Conservation (phyloP, 2,888 invertebrate genomes). For the Hypercompe scribonia region DNA sequence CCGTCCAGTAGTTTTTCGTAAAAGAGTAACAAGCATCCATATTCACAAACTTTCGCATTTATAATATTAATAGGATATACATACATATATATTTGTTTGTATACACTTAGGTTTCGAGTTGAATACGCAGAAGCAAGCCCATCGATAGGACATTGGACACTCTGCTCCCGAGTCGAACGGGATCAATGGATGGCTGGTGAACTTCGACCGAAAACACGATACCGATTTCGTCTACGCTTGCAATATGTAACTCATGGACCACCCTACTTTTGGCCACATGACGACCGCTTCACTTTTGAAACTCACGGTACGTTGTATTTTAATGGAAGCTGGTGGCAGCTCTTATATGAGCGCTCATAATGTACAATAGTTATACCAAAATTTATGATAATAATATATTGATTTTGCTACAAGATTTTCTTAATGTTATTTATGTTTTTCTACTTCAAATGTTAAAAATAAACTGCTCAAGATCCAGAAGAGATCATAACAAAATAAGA, state of each 20-base stretch:
- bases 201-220: constrained; percentile 91
- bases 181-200: constrained; percentile 73
- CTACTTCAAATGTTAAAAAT: neutral
- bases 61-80: too few species aligned
- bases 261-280: constrained; percentile 90
- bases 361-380: too few species aligned
- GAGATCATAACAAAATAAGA: neutral
- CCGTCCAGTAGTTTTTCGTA: too few species aligned
- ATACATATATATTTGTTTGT: too few species aligned
- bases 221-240: constrained; percentile 90
- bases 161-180: constrained; percentile 55
- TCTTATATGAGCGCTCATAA: too few species aligned
- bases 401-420: neutral
- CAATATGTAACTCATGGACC: constrained; percentile 88
- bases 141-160: constrained; percentile 65
- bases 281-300: constrained; percentile 90
- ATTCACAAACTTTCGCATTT: too few species aligned
- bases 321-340: too few species aligned
- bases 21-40: too few species aligned
- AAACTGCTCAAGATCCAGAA: neutral
- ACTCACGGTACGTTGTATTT: constrained; percentile 87
- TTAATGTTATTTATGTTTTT: neutral
- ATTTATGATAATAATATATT: neutral
- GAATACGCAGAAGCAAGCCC: constrained; percentile 84
- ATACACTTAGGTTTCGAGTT: constrained; percentile 63